phyloP scores from a whole-genome alignment of 2,888 invertebrate species.

The Hydriomena furcata region DNA sequence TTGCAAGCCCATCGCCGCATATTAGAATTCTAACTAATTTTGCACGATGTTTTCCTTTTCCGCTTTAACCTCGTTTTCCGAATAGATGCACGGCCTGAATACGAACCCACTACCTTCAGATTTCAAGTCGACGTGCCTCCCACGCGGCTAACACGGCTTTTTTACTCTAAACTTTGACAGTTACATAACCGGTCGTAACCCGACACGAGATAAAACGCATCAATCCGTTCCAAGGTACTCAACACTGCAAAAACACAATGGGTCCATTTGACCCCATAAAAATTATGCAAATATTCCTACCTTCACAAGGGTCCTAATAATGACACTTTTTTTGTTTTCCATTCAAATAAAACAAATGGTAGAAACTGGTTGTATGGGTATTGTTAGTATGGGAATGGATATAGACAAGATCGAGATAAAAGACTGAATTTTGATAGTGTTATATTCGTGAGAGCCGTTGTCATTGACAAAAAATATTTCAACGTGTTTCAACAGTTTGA shows the following conservation, averaged over 20 bases:
- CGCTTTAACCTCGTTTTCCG: too few relatives aligned
- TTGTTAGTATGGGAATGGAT: constrained; percentile 57
- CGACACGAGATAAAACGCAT: constrained; percentile 42
- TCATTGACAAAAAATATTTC: constrained; percentile 23
- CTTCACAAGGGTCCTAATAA: constrained; percentile 57
- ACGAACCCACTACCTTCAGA: too few relatives aligned
- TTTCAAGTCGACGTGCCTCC: too few relatives aligned
- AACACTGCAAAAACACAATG: constrained; percentile 43
- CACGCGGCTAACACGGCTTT: too few relatives aligned
- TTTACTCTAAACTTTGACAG: too few relatives aligned
- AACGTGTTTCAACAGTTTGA: neutral
- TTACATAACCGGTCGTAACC: constrained; percentile 36
- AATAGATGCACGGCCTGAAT: too few relatives aligned
- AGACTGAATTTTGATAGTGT: constrained; percentile 37
- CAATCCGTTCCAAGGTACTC: constrained; percentile 42
- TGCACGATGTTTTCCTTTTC: too few relatives aligned
- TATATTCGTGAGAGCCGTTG: constrained; percentile 38
- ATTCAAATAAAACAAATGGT: constrained; percentile 42
- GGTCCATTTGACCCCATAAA: constrained; percentile 52
- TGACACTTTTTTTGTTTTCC: constrained; percentile 49
- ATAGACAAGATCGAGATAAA: constrained; percentile 51
- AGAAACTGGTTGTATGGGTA: constrained; percentile 31
- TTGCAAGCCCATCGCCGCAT: too few relatives aligned
- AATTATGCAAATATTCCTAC: constrained; percentile 58
- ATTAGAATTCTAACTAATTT: too few relatives aligned